Conservation (phyloP, 2,888 invertebrate species). For the Dicyrtoma fusca region DNA sequence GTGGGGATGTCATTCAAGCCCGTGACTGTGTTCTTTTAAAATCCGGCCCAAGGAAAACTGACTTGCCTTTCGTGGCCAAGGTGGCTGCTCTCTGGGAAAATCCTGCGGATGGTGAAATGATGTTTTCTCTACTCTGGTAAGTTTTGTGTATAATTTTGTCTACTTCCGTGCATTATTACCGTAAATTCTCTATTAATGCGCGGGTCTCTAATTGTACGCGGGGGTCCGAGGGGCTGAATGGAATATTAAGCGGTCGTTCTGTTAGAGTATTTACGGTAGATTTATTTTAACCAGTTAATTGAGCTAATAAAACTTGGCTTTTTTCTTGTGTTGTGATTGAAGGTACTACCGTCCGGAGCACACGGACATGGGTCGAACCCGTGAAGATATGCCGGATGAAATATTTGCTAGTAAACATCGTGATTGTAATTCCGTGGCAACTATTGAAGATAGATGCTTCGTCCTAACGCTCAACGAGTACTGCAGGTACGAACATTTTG, state of each 20-base stretch:
- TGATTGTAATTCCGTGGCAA: slow-evolving; percentile 94
- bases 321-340: neutral
- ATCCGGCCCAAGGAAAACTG: slow-evolving; percentile 78
- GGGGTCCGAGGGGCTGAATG: no score
- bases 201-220: no score
- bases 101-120: slow-evolving; percentile 78
- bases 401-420: slow-evolving; percentile 94
- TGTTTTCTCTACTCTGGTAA: slow-evolving; percentile 56
- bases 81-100: slow-evolving; percentile 94
- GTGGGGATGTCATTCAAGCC: slow-evolving; percentile 82
- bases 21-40: slow-evolving; percentile 90
- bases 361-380: slow-evolving; percentile 83
- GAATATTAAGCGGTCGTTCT: no score
- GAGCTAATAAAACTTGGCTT: neutral
- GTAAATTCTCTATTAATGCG: no score
- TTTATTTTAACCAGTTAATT: neutral
- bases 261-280: no score
- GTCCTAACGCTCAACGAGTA: slow-evolving; percentile 96
- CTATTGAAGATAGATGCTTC: slow-evolving; percentile 97
- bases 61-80: slow-evolving; percentile 92
- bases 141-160: neutral
- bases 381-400: slow-evolving; percentile 82
- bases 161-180: neutral
- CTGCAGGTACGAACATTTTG: slow-evolving; percentile 82
- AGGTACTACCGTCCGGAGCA: slow-evolving; percentile 98